Conservation (phyloP, 2,113 vertebrate genomes). For the Noturus placidus region DNA sequence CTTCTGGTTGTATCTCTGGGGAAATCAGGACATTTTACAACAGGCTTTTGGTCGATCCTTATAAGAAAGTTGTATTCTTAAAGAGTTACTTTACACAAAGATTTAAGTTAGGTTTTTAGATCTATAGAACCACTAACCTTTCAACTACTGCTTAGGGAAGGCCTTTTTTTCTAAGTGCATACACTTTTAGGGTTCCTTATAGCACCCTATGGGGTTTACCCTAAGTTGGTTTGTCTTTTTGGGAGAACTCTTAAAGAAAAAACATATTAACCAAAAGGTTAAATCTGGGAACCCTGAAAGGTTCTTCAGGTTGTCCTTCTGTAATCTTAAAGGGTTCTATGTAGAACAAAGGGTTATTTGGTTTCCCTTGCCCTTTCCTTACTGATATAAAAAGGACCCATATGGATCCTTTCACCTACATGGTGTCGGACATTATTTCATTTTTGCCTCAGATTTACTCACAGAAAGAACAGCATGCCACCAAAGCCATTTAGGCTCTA, state of each 20-base stretch:
- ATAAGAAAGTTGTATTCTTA: neutral
- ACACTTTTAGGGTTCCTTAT: neutral
- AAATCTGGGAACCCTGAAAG: too few species aligned
- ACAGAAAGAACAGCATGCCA: neutral
- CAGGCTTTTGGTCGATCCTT: neutral
- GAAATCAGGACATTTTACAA: neutral
- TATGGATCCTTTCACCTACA: neutral
- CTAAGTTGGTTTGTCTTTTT: too few species aligned
- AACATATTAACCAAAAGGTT: neutral
- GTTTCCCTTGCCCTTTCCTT: too few species aligned
- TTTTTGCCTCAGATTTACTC: neutral
- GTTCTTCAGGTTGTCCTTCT: too few species aligned
- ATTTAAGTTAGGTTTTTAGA: neutral
- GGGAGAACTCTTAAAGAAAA: neutral
- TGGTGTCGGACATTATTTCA: neutral
- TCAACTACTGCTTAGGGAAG: neutral
- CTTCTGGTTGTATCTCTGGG: neutral
- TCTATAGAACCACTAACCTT: neutral
- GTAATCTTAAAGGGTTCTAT: too few species aligned
- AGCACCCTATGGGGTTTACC: neutral
- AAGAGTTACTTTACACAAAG: neutral
- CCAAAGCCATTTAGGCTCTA: neutral
- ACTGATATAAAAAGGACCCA: too few species aligned
- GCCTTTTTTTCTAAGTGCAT: neutral
- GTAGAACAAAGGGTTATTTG: too few species aligned